Conservation (phyloP, 2,113 vertebrate species). For the Antechinus flavipes region DNA sequence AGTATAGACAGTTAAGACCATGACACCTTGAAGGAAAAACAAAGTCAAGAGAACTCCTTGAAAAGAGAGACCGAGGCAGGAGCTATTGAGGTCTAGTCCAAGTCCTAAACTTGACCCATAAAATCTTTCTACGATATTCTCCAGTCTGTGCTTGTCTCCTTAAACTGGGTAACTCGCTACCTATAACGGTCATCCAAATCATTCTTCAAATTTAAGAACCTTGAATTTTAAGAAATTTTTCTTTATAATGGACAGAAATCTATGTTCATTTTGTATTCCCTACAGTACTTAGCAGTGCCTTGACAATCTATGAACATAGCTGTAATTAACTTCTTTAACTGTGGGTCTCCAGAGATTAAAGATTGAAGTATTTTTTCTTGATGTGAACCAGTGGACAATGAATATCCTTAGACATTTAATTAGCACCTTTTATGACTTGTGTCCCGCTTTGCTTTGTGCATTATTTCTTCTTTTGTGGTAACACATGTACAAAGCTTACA, state of each 20-base stretch:
- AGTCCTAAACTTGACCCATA: neutral
- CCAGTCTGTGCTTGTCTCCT: neutral
- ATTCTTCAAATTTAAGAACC: neutral
- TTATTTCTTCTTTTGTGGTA: conserved; percentile 26
- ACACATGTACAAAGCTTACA: neutral
- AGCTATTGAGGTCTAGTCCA: neutral
- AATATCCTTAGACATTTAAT: conserved; percentile 9
- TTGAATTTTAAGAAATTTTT: neutral
- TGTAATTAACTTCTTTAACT: neutral
- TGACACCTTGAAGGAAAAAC: neutral
- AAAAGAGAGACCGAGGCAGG: neutral
- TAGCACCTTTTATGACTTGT: neutral
- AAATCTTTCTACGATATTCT: neutral
- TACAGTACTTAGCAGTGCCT: neutral
- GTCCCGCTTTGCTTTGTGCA: neutral
- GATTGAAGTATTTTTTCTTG: neutral
- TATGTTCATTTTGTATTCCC: neutral
- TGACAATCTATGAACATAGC: neutral
- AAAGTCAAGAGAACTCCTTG: neutral
- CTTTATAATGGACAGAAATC: neutral
- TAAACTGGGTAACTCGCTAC: neutral
- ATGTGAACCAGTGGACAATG: conserved; percentile 6
- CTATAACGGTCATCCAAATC: neutral
- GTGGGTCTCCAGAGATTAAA: conserved; percentile 9
- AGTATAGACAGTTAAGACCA: neutral